These are phyloP conservation scores for Drosophila miranda DNA, from an alignment of 1,140 invertebrate genomes.

Conservation along the genomic window DNA sequence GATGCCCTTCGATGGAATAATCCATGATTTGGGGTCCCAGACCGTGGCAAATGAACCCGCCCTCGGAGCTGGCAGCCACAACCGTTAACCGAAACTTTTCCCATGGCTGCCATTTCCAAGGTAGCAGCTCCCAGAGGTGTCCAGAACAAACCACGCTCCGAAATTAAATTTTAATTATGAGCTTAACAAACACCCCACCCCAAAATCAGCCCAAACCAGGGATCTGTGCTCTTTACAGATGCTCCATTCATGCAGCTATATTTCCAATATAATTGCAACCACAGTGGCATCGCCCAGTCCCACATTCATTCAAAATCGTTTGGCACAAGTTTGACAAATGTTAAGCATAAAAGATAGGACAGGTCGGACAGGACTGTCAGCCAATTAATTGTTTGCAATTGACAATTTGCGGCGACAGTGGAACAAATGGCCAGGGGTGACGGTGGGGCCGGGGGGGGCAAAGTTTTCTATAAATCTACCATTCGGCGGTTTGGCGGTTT, in stretches of 20 bases:
- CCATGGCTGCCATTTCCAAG: too few relatives aligned
- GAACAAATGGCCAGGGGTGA: too few relatives aligned
- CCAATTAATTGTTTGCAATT: too few relatives aligned
- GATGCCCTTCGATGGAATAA: not conserved
- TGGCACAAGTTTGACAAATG: too few relatives aligned
- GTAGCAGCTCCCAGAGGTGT: not conserved
- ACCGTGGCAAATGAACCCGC: not conserved
- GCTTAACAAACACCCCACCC: not conserved
- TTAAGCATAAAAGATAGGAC: too few relatives aligned
- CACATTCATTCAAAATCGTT: too few relatives aligned
- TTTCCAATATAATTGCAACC: too few relatives aligned
- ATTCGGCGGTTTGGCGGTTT: not conserved
- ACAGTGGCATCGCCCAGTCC: too few relatives aligned
- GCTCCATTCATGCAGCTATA: too few relatives aligned
- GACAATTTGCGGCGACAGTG: too few relatives aligned
- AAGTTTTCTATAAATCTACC: not conserved
- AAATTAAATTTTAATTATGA: constrained; percentile 42
- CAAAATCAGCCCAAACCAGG: not conserved
- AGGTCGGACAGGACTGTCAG: too few relatives aligned
- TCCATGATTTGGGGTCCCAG: not conserved
- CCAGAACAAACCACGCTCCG: not conserved
- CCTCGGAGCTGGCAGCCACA: not conserved
- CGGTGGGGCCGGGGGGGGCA: too few relatives aligned
- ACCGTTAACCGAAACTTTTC: constrained; percentile 11
- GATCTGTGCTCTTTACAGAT: not conserved